phyloP scores from a whole-genome alignment of 2,113 vertebrate species.

The Cephalopterus ornatus region DNA sequence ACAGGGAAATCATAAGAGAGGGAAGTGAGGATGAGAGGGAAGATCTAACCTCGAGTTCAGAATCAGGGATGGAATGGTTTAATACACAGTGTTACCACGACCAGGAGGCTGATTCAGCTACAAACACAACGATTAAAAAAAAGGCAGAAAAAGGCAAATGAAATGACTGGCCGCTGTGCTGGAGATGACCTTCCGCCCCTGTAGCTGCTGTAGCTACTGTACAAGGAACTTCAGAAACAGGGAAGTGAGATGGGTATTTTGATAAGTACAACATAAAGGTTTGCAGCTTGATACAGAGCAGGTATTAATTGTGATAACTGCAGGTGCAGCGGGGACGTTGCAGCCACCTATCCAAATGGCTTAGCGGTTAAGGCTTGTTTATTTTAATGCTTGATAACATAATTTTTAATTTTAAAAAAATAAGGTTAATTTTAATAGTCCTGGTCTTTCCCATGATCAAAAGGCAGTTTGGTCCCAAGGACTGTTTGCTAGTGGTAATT shows the following conservation, averaged over 20 bases:
- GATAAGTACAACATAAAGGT: not conserved
- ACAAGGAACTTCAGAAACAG: not conserved
- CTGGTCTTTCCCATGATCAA: not conserved
- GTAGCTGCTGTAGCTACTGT: not conserved
- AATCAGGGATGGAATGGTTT: not conserved
- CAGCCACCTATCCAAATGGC: not conserved
- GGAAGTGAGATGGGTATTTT: not conserved
- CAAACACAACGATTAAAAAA: not conserved
- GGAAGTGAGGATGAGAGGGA: not conserved
- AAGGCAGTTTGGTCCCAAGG: not conserved
- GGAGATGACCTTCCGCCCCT: not conserved
- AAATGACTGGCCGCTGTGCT: not conserved
- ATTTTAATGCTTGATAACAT: not conserved
- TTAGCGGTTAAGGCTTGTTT: not conserved
- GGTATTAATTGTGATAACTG: not conserved
- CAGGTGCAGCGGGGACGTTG: not conserved
- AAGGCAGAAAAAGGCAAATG: not conserved
- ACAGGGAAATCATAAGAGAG: not conserved
- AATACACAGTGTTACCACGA: accelerated
- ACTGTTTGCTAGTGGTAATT: not conserved
- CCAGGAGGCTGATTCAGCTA: not conserved
- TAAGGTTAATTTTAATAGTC: not conserved
- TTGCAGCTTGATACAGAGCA: not conserved
- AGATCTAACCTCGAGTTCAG: not conserved
- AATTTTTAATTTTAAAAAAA: not conserved